Evolutionary conservation across 2,113 vertebrate species (phyloP).

Genomic region (Trinectes maculatus): DNA sequence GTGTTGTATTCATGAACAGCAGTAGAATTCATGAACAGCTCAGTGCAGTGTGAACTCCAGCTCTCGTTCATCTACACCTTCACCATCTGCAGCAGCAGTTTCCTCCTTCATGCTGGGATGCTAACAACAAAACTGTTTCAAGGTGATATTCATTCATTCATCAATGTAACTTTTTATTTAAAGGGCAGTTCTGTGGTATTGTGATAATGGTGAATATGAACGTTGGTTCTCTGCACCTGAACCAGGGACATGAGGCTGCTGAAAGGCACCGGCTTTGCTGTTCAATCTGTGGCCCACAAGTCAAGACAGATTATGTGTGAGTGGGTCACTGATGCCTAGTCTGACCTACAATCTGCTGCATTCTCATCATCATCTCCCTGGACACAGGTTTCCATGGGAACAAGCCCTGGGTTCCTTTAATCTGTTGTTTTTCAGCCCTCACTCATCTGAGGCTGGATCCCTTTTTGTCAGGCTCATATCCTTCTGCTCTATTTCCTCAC

Average conservation of each 20-base stretch:
- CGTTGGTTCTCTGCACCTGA: too few relatives aligned
- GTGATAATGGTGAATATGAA: too few relatives aligned
- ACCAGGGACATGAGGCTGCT: slow-evolving; percentile 10
- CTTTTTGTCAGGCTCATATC: slow-evolving; percentile 82
- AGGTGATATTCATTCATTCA: too few relatives aligned
- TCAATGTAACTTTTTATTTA: too few relatives aligned
- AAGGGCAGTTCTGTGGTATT: too few relatives aligned
- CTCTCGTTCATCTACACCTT: too few relatives aligned
- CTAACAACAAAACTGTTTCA: too few relatives aligned
- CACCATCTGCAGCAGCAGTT: too few relatives aligned
- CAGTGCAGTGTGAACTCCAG: too few relatives aligned
- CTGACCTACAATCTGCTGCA: slow-evolving; percentile 82
- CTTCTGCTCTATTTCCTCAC: slow-evolving; percentile 84
- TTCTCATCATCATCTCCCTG: slow-evolving; percentile 67
- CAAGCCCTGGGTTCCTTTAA: slow-evolving; percentile 75
- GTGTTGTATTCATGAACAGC: too few relatives aligned
- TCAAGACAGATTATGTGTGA: slow-evolving; percentile 79
- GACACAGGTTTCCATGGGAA: slow-evolving; percentile 84
- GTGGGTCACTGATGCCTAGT: slow-evolving; percentile 76
- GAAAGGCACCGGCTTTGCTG: slow-evolving; percentile 61
- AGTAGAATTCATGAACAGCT: too few relatives aligned
- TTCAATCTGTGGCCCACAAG: slow-evolving; percentile 75
- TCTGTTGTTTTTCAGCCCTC: slow-evolving; percentile 78
- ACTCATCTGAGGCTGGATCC: slow-evolving; percentile 79
- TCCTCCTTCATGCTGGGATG: too few relatives aligned